Base-by-base conservation (phyloP, 2,888 invertebrate genomes). In the Oithona nana region DNA sequence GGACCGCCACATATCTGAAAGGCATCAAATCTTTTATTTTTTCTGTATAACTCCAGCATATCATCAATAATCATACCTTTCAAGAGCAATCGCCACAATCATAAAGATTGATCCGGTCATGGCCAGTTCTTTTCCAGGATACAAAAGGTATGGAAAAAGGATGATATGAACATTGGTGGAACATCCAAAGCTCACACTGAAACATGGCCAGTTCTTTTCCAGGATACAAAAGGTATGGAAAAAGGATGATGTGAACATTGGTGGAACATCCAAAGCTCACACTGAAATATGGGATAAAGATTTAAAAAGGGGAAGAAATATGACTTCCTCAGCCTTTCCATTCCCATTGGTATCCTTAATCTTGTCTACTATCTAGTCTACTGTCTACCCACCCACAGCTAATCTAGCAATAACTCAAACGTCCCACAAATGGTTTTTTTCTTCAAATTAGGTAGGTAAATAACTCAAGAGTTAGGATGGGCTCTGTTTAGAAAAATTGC, bases 51-150 rank as follows among this genome's bases (percentile, higher is more conserved):
- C 3, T 8, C n/a, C 2, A n/a, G 50, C 3, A 54, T 3, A 26
- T 6, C 26, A 26, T 24, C 3, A 2, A 54, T 8, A 54, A 54
- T 24, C 20, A 20, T 59, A 59, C 22, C 59, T 39, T 29, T 59
- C 59, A 48, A 59, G 50, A n/a, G 59, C 39, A 22, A 59, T 59
- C 16, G 59, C 59, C 22, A 59, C 50, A 11, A 49, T 59, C 28
- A 59, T 48, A 50, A 59, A 59, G 11, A 59, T 59, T 29, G 59
- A 59, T 2, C 49, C 59, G 8, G 59, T 59, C 59, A 59, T 59
- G 16, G 59, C 59, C 20, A 59, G 24, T 8, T 39, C 24, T 28
- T 59, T 22, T 20, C 48, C 59, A 3, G 59, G 59, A 28, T 59
- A 49, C 6, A 59, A 28, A 8, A 59, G 49, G 20, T 59, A 59